A percentile compares a stretch with the other conserved stretches of the same genome.
phyloP scores from a whole-genome alignment of 2,888 invertebrate genomes.

The Drosophila incognita region DNA sequence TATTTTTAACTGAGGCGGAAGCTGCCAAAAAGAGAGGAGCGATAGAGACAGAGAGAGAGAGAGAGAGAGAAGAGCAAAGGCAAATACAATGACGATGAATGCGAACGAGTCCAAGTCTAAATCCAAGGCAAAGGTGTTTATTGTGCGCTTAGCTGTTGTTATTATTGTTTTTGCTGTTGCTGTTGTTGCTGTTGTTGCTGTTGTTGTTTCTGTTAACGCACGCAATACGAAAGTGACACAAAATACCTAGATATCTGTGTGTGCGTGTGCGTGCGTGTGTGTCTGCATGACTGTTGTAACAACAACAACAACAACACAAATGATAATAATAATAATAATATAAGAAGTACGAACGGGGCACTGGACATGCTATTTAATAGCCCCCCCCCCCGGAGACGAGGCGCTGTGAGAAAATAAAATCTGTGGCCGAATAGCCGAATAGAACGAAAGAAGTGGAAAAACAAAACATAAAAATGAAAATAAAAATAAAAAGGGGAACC shows the following conservation, averaged over 20 bases:
- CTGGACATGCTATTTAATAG: slow-evolving; percentile 61
- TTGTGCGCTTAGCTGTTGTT: slow-evolving; percentile 56
- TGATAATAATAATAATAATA: slow-evolving; percentile 52
- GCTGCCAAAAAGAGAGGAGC: slow-evolving; percentile 46
- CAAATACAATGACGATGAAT: slow-evolving; percentile 31
- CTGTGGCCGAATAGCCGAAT: slow-evolving; percentile 17
- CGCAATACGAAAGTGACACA: slow-evolving; percentile 65
- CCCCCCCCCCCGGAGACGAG: slow-evolving; percentile 48
- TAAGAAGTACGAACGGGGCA: slow-evolving; percentile 47
- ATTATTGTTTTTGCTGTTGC: slow-evolving; percentile 31
- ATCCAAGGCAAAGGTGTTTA: slow-evolving; percentile 51
- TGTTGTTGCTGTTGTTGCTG: slow-evolving; percentile 5
- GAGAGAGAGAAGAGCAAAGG: not conserved
- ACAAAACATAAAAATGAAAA: slow-evolving; percentile 28
- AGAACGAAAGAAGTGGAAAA: slow-evolving; percentile 20
- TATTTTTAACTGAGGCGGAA: slow-evolving; percentile 77
- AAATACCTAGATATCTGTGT: slow-evolving; percentile 29
- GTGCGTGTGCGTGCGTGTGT: slow-evolving; percentile 9
- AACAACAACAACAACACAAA: slow-evolving; percentile 46
- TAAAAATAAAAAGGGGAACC: slow-evolving; percentile 23
- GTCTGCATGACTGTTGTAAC: slow-evolving; percentile 40
- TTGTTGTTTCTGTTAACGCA: slow-evolving; percentile 38
- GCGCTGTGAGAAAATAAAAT: slow-evolving; percentile 54
- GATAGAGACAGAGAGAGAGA: not conserved
- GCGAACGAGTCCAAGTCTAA: slow-evolving; percentile 40